These are phyloP conservation scores for Sebastes alutus DNA, from an alignment of 2,797 vertebrate species.

Conservation along the genomic window DNA sequence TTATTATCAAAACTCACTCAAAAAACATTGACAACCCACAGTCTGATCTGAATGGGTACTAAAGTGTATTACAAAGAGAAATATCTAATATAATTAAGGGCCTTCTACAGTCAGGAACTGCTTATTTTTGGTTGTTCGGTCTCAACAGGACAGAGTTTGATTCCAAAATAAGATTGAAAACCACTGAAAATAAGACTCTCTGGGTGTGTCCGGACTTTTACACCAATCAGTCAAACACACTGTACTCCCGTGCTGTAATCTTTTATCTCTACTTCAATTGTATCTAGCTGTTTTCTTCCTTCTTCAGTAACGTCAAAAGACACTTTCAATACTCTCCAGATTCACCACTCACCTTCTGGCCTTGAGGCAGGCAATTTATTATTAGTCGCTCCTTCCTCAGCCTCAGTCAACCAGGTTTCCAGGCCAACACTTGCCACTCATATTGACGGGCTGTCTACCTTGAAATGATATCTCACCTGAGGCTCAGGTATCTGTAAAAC, in stretches of 20 bases:
- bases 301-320: background rate
- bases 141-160: background rate
- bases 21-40: background rate
- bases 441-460: conserved; percentile 34
- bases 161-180: background rate
- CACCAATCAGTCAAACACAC: background rate
- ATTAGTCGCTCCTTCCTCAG: conserved; percentile 14
- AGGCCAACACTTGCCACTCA: conserved; percentile 32
- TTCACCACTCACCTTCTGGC: conserved; percentile 17
- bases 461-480: conserved; percentile 37
- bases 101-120: background rate
- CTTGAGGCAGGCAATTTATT: conserved; percentile 29
- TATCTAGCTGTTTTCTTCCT: background rate
- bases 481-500: conserved; percentile 33
- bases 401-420: conserved; percentile 18
- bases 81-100: conserved; percentile 2
- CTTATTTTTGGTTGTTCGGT: background rate
- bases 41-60: background rate
- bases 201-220: background rate
- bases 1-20: background rate
- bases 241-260: background rate
- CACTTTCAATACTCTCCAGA: background rate
- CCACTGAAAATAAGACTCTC: background rate
- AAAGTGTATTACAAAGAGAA: background rate
- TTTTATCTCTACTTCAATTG: background rate